Conservation (phyloP, 2,888 invertebrate genomes). For the Chelonus formosanus region DNA sequence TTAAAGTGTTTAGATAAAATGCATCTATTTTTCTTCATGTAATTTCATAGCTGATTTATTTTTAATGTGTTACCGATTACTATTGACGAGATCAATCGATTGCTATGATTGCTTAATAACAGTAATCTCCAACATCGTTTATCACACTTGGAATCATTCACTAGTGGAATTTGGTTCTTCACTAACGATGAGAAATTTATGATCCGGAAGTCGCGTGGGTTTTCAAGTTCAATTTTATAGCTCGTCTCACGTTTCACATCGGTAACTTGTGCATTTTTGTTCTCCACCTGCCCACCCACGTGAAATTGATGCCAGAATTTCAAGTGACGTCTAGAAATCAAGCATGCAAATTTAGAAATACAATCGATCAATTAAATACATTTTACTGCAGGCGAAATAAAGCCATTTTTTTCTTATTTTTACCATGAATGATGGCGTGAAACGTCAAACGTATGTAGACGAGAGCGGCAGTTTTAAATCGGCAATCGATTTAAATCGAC, state of each 20-base stretch:
- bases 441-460: slow-evolving; percentile 18
- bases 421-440: slow-evolving; percentile 36
- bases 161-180: slow-evolving; percentile 1
- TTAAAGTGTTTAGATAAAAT: no score
- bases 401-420: slow-evolving; percentile 26
- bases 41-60: not conserved
- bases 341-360: not conserved
- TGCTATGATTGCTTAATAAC: slow-evolving; percentile 10
- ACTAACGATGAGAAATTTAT: slow-evolving; percentile 10
- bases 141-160: slow-evolving; percentile 11
- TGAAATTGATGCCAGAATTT: slow-evolving; percentile 10
- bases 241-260: slow-evolving; percentile 1
- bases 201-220: slow-evolving; percentile 16
- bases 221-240: slow-evolving; percentile 32
- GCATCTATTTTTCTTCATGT: not conserved
- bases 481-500: slow-evolving; percentile 46
- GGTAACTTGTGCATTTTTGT: not conserved
- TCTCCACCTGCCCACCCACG: slow-evolving; percentile 24
- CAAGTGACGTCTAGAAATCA: not conserved
- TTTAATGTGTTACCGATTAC: not conserved
- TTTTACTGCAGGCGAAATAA: slow-evolving; percentile 29
- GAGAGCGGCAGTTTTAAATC: slow-evolving; percentile 33
- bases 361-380: slow-evolving; percentile 39
- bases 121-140: slow-evolving; percentile 13
- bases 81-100: not conserved